Evolutionary conservation across 2,888 invertebrate genomes (phyloP), one percentile per base, ranked within the genome.

Genomic region (Hylaea fasciaria): DNA sequence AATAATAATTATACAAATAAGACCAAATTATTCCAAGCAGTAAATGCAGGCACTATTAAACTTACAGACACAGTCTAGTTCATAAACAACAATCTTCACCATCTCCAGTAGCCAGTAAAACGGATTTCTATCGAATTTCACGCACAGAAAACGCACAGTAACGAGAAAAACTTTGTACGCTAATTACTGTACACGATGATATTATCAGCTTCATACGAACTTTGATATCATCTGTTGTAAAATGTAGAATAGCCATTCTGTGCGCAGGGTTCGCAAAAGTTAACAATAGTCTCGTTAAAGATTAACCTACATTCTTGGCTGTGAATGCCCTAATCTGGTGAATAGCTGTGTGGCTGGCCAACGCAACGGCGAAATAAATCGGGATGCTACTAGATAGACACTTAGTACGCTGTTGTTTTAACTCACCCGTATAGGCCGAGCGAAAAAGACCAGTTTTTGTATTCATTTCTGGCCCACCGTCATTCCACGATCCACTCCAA

Each of bases 71-170:
- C 70, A 73, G 65, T 70, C 71, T 71, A 69, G 59, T 69, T 65
- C 64, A 40, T 58, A 58, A 29, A 50, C 50, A 29, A 32, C 10
- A 7, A 57, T 45, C 56, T 45, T 35, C 53, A 57, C 70, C 49
- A 73, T 78, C 73, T 76, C 43, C 40, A 40, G 44, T 22, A 50
- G 29, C 40, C 4, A 43, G 51, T 17, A 69, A 65, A 63, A 66
- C 66, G 63, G 70, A 69, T 66, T 71, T 67, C 64, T 65, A 57
- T 64, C 63, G 65, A 71, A 75, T 65, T 65, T 69, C 67, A 73
- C 68, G 69, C 68, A 51, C 68, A 71, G 71, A 65, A 72, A 71
- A 71, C 62, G 63, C 62, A 64, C 66, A 64, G 57, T 57, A 62
- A 22, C 62, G 39, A 62, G 62, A 70, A 66, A 65, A 59, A 60